phyloP scores from a whole-genome alignment of 2,797 vertebrate species.

The Coregonus suidteri region DNA sequence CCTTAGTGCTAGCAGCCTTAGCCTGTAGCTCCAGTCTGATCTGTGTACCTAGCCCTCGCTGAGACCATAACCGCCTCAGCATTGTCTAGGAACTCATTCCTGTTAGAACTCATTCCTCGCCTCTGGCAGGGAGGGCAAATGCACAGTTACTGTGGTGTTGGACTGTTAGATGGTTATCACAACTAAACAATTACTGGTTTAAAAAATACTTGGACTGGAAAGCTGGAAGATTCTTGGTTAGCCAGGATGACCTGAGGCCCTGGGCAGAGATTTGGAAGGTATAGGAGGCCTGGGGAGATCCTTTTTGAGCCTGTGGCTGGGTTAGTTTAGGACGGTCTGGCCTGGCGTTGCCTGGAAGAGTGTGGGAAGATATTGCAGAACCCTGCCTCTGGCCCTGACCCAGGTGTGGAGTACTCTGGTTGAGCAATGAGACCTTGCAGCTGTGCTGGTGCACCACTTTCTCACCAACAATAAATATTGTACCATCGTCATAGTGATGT shows the following conservation, averaged over 20 bases:
- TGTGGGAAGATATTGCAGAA: neutral
- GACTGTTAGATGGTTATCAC: neutral
- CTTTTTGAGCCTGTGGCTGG: neutral
- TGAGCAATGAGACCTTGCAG: constrained; percentile 12
- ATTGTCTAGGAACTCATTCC: neutral
- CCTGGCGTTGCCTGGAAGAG: neutral
- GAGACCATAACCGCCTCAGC: neutral
- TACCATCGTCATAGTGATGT: neutral
- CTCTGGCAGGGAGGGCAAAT: neutral
- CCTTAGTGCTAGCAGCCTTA: constrained; percentile 38
- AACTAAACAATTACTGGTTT: constrained; percentile 1
- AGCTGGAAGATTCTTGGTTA: neutral
- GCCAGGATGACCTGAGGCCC: neutral
- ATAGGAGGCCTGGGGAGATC: neutral
- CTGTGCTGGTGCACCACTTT: neutral
- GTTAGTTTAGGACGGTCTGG: neutral
- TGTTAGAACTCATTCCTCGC: neutral
- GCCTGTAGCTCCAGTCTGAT: constrained; percentile 10
- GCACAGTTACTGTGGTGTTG: neutral
- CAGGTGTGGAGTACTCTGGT: neutral
- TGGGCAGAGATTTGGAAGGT: neutral
- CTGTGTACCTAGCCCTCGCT: neutral
- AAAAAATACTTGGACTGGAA: neutral
- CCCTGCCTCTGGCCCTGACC: constrained; percentile 2
- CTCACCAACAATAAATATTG: constrained; percentile 6